Conservation (phyloP, 2,888 invertebrate genomes). For the Himalopsyche japonica region DNA sequence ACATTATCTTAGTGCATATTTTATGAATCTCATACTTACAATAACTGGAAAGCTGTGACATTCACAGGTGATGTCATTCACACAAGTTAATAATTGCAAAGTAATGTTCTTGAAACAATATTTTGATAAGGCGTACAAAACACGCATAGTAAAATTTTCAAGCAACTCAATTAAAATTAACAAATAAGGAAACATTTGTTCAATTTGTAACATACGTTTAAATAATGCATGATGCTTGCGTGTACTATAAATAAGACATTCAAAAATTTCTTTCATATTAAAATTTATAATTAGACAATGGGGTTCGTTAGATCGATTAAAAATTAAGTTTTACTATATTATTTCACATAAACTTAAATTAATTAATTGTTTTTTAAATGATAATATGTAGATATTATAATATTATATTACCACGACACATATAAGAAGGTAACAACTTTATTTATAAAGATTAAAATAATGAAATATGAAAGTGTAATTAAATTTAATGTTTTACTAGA, state of each 20-base stretch:
- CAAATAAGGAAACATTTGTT: neutral
- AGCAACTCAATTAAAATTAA: neutral
- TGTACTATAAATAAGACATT: neutral
- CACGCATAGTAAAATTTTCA: neutral
- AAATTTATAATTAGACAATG: too few species aligned
- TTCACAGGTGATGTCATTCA: neutral
- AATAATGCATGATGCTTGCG: neutral
- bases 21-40: neutral
- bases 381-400: too few species aligned
- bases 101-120: neutral
- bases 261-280: neutral
- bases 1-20: neutral
- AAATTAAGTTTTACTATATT: too few species aligned
- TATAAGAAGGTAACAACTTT: too few species aligned
- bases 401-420: too few species aligned
- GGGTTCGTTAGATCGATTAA: too few species aligned
- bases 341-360: too few species aligned
- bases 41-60: neutral
- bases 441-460: too few species aligned
- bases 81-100: neutral
- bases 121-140: neutral
- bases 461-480: too few species aligned
- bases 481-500: too few species aligned
- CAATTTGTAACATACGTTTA: neutral
- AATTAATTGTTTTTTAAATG: too few species aligned